These are phyloP conservation scores for Agapornis roseicollis DNA, from an alignment of 2,113 vertebrate genomes.

Conservation along the genomic window DNA sequence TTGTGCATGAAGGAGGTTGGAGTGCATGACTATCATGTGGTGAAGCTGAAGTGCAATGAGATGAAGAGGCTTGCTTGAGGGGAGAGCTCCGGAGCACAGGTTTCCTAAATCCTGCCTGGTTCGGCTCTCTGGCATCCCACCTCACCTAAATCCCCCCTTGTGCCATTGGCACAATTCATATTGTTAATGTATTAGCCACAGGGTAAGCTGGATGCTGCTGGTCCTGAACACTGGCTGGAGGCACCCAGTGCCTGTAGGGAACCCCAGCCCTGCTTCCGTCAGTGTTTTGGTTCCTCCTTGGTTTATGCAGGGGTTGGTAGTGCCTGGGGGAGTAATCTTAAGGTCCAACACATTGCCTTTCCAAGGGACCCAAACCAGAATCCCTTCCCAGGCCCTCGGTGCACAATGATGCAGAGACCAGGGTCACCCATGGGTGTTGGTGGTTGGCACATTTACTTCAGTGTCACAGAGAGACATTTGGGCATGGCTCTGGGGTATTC, in stretches of 20 bases:
- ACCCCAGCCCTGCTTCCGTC: accelerated
- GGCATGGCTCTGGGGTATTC: background rate
- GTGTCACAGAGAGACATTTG: background rate
- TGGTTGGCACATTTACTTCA: accelerated
- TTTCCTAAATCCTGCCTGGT: background rate
- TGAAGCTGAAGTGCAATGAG: background rate
- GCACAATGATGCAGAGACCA: background rate
- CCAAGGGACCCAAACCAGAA: background rate
- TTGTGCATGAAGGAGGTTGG: accelerated
- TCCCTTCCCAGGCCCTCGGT: background rate
- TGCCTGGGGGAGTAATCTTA: accelerated
- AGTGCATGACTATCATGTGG: accelerated
- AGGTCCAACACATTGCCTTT: background rate
- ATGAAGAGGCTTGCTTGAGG: background rate
- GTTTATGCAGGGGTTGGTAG: background rate
- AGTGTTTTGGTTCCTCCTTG: background rate
- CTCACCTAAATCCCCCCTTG: accelerated
- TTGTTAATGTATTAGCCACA: accelerated
- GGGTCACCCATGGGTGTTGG: background rate
- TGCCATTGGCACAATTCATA: accelerated
- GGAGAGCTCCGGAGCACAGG: background rate
- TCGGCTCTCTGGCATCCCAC: background rate
- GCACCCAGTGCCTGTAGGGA: background rate
- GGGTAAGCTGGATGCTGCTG: background rate
- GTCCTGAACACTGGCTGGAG: background rate